These are phyloP conservation scores for Acronicta alni DNA, from an alignment of 2,888 invertebrate species.

Conservation along the genomic window DNA sequence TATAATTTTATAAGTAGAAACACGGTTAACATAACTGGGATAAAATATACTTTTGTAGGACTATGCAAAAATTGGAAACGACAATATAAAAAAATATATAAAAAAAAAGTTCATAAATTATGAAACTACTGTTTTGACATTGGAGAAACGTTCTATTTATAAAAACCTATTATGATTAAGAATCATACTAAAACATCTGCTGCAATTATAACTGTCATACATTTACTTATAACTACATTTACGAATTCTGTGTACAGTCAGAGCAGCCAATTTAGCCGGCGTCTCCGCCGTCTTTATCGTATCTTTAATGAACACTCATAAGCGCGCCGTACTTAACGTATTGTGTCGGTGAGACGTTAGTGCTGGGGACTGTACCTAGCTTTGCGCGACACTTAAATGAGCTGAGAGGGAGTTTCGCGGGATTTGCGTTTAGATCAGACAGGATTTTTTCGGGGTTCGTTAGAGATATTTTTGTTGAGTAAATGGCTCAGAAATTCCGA, in stretches of 20 bases:
- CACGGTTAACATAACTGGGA: no score
- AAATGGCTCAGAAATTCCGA: no score
- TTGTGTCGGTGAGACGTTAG: constrained; percentile 71
- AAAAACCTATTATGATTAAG: no score
- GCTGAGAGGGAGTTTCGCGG: constrained; percentile 74
- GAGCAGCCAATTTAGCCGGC: constrained; percentile 79
- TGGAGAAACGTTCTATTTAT: no score
- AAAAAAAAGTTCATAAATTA: no score
- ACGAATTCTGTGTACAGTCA: constrained; percentile 57
- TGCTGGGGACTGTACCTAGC: constrained; percentile 55
- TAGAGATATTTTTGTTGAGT: constrained; percentile 23
- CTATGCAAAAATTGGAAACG: no score
- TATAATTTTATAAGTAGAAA: no score
- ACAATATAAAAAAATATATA: no score
- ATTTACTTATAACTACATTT: constrained; percentile 51
- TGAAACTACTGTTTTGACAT: no score
- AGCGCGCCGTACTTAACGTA: constrained; percentile 83
- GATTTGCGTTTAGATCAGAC: constrained; percentile 74
- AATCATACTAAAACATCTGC: no score
- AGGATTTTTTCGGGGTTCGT: constrained; percentile 46
- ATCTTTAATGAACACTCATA: constrained; percentile 89
- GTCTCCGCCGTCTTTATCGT: constrained; percentile 86
- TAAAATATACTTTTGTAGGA: no score
- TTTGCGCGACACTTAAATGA: constrained; percentile 65
- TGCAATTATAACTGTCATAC: constrained; percentile 16